Evolutionary conservation across 2,797 vertebrate species (phyloP).

Genomic region (Decapterus maruadsi): DNA sequence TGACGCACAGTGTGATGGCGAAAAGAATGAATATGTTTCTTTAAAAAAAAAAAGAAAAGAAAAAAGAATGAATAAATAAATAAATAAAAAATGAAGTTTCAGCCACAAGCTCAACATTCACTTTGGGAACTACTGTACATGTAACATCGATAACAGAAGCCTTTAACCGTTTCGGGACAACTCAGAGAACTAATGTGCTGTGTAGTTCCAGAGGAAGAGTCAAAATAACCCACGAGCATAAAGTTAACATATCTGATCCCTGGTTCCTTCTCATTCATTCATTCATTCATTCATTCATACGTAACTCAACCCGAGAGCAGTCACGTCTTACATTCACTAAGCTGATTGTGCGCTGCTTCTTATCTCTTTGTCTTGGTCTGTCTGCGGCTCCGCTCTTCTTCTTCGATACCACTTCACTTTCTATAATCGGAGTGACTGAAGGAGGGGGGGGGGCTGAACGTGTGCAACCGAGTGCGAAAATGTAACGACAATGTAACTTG

Average conservation of each 20-base stretch:
- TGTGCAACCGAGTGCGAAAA: neutral
- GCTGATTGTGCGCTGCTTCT: neutral
- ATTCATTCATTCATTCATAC: neutral
- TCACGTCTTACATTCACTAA: conserved; percentile 49
- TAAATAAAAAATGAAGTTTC: conserved; percentile 18
- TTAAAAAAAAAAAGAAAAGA: conserved; percentile 24
- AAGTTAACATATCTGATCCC: conserved; percentile 7
- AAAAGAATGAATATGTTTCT: neutral
- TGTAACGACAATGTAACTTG: neutral
- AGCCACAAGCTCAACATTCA: conserved; percentile 10
- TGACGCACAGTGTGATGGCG: neutral
- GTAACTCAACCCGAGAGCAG: neutral
- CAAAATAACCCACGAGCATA: conserved; percentile 7
- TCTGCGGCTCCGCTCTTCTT: conserved; percentile 11
- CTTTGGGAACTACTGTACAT: neutral
- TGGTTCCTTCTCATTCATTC: neutral
- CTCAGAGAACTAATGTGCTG: neutral
- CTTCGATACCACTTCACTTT: neutral
- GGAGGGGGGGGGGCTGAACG: neutral
- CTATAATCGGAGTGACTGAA: neutral
- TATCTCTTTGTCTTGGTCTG: neutral
- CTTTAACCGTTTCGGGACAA: conserved; percentile 7
- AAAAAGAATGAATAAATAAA: conserved; percentile 32
- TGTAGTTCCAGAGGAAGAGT: conserved; percentile 9
- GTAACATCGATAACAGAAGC: conserved; percentile 2